Evolutionary conservation across 2,888 invertebrate genomes (phyloP).

Genomic region (Nomada ruficornis): DNA sequence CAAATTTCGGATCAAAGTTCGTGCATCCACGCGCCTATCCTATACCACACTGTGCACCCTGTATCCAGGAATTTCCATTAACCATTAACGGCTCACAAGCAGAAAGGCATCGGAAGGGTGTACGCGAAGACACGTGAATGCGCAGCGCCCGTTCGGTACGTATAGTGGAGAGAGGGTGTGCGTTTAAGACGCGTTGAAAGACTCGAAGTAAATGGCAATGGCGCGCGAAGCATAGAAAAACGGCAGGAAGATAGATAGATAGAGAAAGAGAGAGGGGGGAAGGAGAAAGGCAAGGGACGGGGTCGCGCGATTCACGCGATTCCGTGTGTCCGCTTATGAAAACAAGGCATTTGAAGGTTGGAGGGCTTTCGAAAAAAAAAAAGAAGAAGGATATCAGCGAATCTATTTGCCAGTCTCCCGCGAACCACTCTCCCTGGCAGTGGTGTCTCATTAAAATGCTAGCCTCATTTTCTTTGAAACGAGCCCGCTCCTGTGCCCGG

Average conservation of each 20-base stretch:
- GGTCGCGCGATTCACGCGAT: constrained; percentile 63
- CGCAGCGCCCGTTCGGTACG: constrained; percentile 20
- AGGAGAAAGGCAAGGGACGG: background rate
- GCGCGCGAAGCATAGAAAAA: constrained; percentile 21
- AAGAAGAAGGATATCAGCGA: constrained; percentile 78
- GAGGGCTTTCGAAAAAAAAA: constrained; percentile 56
- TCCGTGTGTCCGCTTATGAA: constrained; percentile 70
- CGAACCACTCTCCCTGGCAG: constrained; percentile 70
- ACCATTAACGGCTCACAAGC: constrained; percentile 52
- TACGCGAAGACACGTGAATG: constrained; percentile 36
- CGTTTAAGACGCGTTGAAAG: constrained; percentile 58
- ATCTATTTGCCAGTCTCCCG: constrained; percentile 80
- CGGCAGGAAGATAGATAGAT: background rate
- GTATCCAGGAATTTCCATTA: constrained; percentile 59
- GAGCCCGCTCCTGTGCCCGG: constrained; percentile 53
- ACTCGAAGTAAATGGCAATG: constrained; percentile 47
- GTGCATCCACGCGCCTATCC: constrained; percentile 9
- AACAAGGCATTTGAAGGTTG: constrained; percentile 68
- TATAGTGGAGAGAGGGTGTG: constrained; percentile 16
- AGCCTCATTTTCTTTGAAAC: constrained; percentile 80
- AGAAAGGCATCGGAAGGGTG: constrained; percentile 32
- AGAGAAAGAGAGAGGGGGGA: constrained; percentile 1
- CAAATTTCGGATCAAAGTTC: constrained; percentile 60
- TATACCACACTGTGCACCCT: background rate
- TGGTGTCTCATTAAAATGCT: constrained; percentile 81